Conservation (phyloP, 1,140 invertebrate species). For the Trichonephila clavata region DNA sequence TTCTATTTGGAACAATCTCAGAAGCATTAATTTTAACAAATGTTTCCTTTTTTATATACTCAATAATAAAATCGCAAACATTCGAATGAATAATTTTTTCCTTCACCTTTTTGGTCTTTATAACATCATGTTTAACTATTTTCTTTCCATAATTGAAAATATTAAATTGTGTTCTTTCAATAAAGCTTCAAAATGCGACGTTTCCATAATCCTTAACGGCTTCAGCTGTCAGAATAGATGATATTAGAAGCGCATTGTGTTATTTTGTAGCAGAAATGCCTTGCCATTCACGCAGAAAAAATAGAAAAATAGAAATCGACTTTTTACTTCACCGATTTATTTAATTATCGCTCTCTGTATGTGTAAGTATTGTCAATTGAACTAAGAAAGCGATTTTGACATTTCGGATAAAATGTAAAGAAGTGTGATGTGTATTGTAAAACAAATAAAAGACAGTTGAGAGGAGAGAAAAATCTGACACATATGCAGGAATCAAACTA, state of each 20-base stretch:
- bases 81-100: neutral
- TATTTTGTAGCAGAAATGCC: neutral
- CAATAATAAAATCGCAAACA: neutral
- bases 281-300: neutral
- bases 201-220: neutral
- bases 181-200: neutral
- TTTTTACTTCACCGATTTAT: neutral
- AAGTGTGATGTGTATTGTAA: neutral
- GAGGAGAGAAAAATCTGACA: neutral
- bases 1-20: neutral
- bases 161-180: slow-evolving; percentile 10
- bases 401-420: neutral
- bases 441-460: neutral
- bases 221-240: slow-evolving; percentile 27
- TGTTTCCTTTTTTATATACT: neutral
- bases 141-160: neutral
- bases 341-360: neutral
- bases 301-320: neutral
- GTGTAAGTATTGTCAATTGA: neutral
- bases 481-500: neutral
- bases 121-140: neutral
- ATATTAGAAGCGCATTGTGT: neutral
- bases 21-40: neutral
- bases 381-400: neutral
- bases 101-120: neutral